Percentiles rank a stretch among this genome's conserved stretches.
Conservation (phyloP, 92 coral and sea anemone species). For the Montipora capitata region DNA sequence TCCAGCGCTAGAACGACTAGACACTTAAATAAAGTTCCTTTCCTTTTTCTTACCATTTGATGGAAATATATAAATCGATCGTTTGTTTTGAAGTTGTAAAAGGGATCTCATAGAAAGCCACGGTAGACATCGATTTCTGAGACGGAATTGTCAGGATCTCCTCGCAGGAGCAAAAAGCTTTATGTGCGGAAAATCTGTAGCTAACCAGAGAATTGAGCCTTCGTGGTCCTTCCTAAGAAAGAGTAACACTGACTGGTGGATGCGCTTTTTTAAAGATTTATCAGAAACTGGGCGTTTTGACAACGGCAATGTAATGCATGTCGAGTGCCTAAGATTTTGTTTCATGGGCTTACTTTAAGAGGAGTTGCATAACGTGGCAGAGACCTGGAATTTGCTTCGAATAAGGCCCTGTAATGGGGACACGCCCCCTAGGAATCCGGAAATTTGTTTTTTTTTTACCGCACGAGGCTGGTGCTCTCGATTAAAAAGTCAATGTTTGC, state of each 20-base stretch:
- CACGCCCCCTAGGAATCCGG: no score
- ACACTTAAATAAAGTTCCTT: no score
- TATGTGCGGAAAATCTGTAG: slow-evolving; percentile 24
- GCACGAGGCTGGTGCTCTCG: neutral
- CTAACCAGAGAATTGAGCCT: slow-evolving; percentile 35
- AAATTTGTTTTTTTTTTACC: slow-evolving; percentile 10
- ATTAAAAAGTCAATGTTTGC: neutral
- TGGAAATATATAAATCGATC: no score
- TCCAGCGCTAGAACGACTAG: no score
- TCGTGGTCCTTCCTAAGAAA: slow-evolving; percentile 29
- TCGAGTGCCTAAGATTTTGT: neutral
- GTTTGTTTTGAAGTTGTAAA: no score
- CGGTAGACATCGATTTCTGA: slow-evolving; percentile 11
- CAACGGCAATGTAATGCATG: slow-evolving; percentile 28
- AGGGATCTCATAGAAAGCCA: no score
- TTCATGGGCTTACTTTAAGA: slow-evolving; percentile 26
- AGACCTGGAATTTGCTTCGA: slow-evolving; percentile 31
- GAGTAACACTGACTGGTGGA: slow-evolving; percentile 53
- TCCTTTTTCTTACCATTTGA: no score
- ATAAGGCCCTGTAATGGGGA: slow-evolving; percentile 37
- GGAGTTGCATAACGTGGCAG: slow-evolving; percentile 43
- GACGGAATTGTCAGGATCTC: slow-evolving; percentile 13
- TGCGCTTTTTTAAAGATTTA: slow-evolving; percentile 41
- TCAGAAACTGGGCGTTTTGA: slow-evolving; percentile 17
- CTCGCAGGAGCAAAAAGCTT: slow-evolving; percentile 25